Conservation (phyloP, 2,797 vertebrate species). For the Crotalus adamanteus region DNA sequence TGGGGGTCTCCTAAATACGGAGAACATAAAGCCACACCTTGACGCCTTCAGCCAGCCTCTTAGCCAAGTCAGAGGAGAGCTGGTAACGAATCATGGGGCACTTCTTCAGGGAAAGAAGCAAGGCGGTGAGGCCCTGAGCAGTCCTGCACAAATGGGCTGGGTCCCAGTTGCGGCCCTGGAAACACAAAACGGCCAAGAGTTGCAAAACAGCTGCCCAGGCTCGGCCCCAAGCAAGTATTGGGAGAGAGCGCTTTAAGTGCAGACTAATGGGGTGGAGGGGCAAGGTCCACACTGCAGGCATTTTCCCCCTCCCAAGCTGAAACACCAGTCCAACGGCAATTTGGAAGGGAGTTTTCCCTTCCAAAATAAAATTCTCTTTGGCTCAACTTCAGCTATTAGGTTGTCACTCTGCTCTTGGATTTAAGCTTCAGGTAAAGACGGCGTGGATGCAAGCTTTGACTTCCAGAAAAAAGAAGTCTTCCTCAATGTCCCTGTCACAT, state of each 20-base stretch:
- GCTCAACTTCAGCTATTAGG: background rate
- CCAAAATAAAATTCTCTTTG: background rate
- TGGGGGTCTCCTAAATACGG: accelerated
- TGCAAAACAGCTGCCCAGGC: background rate
- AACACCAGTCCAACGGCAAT: background rate
- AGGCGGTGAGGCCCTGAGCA: constrained; percentile 91
- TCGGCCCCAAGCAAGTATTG: background rate
- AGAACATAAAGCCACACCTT: constrained; percentile 74
- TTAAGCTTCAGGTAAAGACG: background rate
- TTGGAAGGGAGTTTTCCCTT: background rate
- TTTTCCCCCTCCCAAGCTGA: background rate
- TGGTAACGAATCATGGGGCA: constrained; percentile 98
- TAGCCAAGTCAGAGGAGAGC: constrained; percentile 89
- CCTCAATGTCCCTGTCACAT: background rate
- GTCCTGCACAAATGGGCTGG: constrained; percentile 80
- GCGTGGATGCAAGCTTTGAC: background rate
- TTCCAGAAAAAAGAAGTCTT: background rate
- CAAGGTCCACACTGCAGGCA: background rate
- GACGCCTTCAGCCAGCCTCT: constrained; percentile 87
- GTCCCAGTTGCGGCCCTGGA: constrained; percentile 89
- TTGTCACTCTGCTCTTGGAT: background rate
- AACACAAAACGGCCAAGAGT: background rate
- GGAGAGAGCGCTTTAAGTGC: background rate
- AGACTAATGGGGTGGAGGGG: too few relatives aligned
- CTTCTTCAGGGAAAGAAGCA: constrained; percentile 94